Conservation (phyloP, 2,797 vertebrate genomes). For the Sitta carolinensis region DNA sequence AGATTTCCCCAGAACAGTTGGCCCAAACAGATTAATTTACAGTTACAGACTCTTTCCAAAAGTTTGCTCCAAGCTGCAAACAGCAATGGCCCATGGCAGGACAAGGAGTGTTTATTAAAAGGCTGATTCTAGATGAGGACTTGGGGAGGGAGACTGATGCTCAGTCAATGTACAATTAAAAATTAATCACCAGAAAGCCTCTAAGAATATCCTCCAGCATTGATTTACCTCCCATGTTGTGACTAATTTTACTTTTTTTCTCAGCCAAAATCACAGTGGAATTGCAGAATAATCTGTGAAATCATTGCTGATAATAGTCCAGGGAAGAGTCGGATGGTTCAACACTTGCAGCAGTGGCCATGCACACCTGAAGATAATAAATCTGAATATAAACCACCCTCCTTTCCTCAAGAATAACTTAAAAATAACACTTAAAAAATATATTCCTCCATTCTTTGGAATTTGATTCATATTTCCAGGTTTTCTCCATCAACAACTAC, state of each 20-base stretch:
- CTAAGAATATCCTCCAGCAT: neutral
- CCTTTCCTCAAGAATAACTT: neutral
- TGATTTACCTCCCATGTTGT: neutral
- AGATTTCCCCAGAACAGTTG: neutral
- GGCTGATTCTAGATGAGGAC: neutral
- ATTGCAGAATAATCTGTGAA: neutral
- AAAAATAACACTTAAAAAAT: neutral
- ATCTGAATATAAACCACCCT: neutral
- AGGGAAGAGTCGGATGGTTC: neutral
- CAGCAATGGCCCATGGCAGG: neutral
- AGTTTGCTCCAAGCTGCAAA: conserved; percentile 13
- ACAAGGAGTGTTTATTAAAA: conserved; percentile 24
- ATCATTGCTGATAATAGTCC: neutral
- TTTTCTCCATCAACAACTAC: neutral
- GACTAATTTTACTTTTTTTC: neutral
- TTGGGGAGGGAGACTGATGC: neutral
- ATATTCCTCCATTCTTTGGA: neutral
- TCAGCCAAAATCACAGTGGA: neutral
- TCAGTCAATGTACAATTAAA: neutral
- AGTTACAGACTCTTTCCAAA: neutral
- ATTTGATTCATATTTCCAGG: neutral
- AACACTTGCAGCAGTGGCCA: neutral
- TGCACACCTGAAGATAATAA: neutral
- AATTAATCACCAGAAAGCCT: neutral
- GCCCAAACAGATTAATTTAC: neutral